Base-by-base conservation (phyloP, 2,888 invertebrate genomes). In the Caenorhabditis sp. region DNA sequence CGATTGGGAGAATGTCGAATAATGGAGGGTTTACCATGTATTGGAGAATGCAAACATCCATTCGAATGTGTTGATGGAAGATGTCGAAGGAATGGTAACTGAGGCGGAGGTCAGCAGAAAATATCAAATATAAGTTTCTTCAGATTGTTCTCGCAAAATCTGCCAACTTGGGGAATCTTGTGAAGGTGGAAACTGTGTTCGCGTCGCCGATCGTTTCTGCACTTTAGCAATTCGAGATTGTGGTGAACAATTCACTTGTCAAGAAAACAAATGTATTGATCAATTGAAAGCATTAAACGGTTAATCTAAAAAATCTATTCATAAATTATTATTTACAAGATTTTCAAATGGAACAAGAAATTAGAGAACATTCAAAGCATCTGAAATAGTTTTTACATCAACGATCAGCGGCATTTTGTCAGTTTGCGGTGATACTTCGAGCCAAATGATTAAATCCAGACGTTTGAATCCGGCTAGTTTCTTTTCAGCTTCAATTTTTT, bases 111-210 rank as follows among this genome's bases (percentile, higher is more conserved):
- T 21, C 10, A 52, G 3, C 23, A 7, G 10, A 10, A 36, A 43
- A 43, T 17, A 43, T 8, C 52, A 21, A 8, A 52, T 7, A 3
- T 8, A 52, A 52, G 7, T n/a, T 56, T 52, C 62, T 76, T 27
- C 65, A 84, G 85, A 85, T 59, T 85, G 85, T 57, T 57, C 69
- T 5, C 67, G 76, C 27, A 85, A 85, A 75, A 84, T 85, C 52
- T 85, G 85, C 56, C 85, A 85, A 70, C 54, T 85, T 20, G 85
- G 85, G 8, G 85, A 85, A 65, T 57, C 84, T 0, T 85, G 85
- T 61, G 85, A 85, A 61, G 80, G 78, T 17, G 85, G 85, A 5
- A 67, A 82, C 26, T 85, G 85, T 62, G 74, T 81, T 12, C 71
- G 82, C n/a, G 80, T 85, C 12, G 78, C 80, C 49, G 85, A 79